Evolutionary conservation across 2,888 invertebrate genomes (phyloP), one percentile per base, ranked within the genome.

Genomic region (Silvanus unidentatus): DNA sequence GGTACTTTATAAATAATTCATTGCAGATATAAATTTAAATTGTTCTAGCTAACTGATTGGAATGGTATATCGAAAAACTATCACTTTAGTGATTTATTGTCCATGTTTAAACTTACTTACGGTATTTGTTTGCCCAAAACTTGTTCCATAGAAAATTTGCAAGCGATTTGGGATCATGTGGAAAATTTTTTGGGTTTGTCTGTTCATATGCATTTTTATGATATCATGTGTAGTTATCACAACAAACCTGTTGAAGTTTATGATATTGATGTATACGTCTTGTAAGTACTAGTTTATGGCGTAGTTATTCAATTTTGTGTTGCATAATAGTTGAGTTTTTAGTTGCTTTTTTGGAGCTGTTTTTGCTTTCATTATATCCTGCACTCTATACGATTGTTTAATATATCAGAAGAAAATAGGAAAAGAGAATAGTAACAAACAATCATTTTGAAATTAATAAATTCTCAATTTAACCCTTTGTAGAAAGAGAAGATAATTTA

Each of bases 101-200:
- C 34, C 35, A 0, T 28, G 2, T 27, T 54, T 12, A 53, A 47
- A 45, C 16, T 52, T 10, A 49, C 42, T 12, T 55, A 48, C 16
- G 58, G 60, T 5, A 6, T 59, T 16, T 60, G 60, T 29, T 43
- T 60, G 12, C 60, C 60, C 1, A 44, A 50, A 15, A 50, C 59
- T 2, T 60, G 60, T 41, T 51, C 52, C 8, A 52, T 58, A 8
- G 48, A 45, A 8, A 52, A 49, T 15, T 35, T 60, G 10, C 59
- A 60, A 38, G 48, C 48, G 14, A 38, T 60, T 8, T 59, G 60
- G 60, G 51, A 59, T 38, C 50, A 60, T 40, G 13, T 54, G 0
- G 58, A 60, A 45, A 16, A 43, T 15, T 50, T 53, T 32, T 55
- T 59, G 22, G 44, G 36, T 38, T 12, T 55, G 22, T 55, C 57